Conservation (phyloP, 2,888 invertebrate genomes). For the Chironomus riparius region DNA sequence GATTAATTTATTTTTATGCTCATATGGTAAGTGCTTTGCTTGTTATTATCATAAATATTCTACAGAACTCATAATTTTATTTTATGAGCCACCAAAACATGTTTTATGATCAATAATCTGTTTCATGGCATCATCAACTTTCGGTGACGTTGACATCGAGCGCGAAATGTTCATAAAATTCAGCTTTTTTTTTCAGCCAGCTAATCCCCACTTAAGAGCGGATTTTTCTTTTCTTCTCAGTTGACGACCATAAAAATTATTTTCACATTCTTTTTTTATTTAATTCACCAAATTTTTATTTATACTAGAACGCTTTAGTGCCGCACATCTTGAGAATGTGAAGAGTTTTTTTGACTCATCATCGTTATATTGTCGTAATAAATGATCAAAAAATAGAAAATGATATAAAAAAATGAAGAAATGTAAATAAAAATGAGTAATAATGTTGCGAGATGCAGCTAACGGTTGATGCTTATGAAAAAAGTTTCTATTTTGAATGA, state of each 20-base stretch:
- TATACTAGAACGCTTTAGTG: background rate
- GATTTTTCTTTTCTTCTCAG: background rate
- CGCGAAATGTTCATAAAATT: background rate
- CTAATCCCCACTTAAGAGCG: background rate
- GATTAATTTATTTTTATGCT: slow-evolving; percentile 28
- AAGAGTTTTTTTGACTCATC: background rate
- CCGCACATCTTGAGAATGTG: background rate
- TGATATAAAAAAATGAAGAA: background rate
- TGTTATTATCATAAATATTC: background rate
- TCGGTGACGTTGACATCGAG: background rate
- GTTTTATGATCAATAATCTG: slow-evolving; percentile 15
- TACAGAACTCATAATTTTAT: background rate
- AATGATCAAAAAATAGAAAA: background rate
- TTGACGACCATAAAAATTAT: background rate
- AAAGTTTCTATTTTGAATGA: too few relatives aligned
- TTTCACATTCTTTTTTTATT: background rate
- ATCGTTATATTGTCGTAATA: too few relatives aligned
- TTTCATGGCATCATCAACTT: slow-evolving; percentile 5
- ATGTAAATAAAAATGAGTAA: background rate
- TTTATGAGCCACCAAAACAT: background rate
- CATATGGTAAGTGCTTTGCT: slow-evolving; percentile 26
- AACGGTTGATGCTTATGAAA: slow-evolving; percentile 55
- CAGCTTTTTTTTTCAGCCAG: background rate
- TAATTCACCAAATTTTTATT: background rate
- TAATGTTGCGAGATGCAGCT: too few relatives aligned